These are phyloP conservation scores for Diloba caeruleocephala DNA, from an alignment of 2,888 invertebrate genomes.

Conservation along the genomic window DNA sequence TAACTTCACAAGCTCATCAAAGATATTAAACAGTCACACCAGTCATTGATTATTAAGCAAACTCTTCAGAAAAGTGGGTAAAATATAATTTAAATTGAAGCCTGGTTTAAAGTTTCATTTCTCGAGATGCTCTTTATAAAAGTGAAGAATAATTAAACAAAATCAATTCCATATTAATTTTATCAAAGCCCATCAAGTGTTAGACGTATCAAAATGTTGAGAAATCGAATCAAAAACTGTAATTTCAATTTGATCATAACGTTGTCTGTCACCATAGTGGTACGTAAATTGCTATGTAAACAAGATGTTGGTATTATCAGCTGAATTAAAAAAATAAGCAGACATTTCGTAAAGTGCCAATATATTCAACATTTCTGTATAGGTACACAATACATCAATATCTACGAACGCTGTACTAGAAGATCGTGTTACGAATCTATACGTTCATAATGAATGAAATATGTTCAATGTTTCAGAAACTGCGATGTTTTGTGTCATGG, in stretches of 20 bases:
- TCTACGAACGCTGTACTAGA: background rate
- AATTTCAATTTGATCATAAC: background rate
- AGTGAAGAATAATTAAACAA: conserved; percentile 29
- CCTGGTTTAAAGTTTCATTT: conserved; percentile 28
- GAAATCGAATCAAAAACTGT: conserved; percentile 4
- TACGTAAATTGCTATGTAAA: background rate
- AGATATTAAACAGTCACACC: conserved; percentile 39
- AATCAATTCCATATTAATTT: conserved; percentile 19
- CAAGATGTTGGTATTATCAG: too few relatives aligned
- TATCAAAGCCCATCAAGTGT: conserved; percentile 7
- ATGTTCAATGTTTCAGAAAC: background rate
- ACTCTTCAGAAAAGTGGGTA: conserved; percentile 34
- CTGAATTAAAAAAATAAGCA: too few relatives aligned
- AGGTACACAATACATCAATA: too few relatives aligned
- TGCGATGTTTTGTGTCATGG: background rate
- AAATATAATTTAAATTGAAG: conserved; percentile 49
- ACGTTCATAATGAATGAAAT: background rate
- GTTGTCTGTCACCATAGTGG: background rate
- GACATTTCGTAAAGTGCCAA: too few relatives aligned
- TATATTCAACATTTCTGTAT: too few relatives aligned
- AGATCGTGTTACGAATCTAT: background rate
- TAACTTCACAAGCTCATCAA: conserved; percentile 43
- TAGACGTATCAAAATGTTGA: conserved; percentile 10
- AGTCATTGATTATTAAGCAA: conserved; percentile 47
- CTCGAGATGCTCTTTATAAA: conserved; percentile 18